Conservation (phyloP, 2,113 vertebrate genomes). For the Planiliza haematocheilus region DNA sequence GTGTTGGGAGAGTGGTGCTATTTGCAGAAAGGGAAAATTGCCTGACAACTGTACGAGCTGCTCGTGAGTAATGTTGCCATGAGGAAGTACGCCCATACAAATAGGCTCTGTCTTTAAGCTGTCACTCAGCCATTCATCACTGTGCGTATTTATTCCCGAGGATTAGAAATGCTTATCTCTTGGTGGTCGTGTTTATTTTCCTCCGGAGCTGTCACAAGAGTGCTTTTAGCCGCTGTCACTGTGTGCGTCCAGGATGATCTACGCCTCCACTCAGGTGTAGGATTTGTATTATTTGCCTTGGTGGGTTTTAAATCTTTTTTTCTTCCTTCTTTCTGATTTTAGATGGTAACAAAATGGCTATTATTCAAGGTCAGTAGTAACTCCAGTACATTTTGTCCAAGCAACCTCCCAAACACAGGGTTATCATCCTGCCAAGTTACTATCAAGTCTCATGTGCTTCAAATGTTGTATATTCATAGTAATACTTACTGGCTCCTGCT, state of each 20-base stretch:
- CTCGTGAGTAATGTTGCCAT: slow-evolving; percentile 65
- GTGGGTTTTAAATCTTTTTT: slow-evolving; percentile 13
- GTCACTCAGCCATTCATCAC: slow-evolving; percentile 73
- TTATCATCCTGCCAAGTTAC: slow-evolving; percentile 37
- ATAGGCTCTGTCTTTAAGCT: slow-evolving; percentile 61
- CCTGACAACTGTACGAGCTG: slow-evolving; percentile 61
- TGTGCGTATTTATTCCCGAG: slow-evolving; percentile 48
- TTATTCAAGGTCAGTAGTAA: background rate
- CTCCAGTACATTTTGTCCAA: slow-evolving; percentile 20
- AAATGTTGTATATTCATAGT: slow-evolving; percentile 48
- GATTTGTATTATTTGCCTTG: slow-evolving; percentile 33
- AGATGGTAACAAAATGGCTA: slow-evolving; percentile 12
- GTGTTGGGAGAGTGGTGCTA: slow-evolving; percentile 54
- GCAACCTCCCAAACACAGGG: slow-evolving; percentile 37
- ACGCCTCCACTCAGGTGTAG: slow-evolving; percentile 38
- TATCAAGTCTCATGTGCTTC: slow-evolving; percentile 36
- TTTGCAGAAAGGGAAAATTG: slow-evolving; percentile 62
- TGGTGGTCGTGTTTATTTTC: slow-evolving; percentile 66
- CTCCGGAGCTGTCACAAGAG: slow-evolving; percentile 43
- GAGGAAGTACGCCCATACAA: slow-evolving; percentile 71
- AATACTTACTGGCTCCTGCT: slow-evolving; percentile 35
- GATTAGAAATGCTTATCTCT: slow-evolving; percentile 65
- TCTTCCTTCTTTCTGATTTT: background rate
- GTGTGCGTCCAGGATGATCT: slow-evolving; percentile 15
- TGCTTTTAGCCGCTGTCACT: slow-evolving; percentile 25